A percentile compares a stretch with the other conserved stretches of the same genome.
Conservation (phyloP, 2,888 invertebrate genomes). For the Amblyjoppa proteus region DNA sequence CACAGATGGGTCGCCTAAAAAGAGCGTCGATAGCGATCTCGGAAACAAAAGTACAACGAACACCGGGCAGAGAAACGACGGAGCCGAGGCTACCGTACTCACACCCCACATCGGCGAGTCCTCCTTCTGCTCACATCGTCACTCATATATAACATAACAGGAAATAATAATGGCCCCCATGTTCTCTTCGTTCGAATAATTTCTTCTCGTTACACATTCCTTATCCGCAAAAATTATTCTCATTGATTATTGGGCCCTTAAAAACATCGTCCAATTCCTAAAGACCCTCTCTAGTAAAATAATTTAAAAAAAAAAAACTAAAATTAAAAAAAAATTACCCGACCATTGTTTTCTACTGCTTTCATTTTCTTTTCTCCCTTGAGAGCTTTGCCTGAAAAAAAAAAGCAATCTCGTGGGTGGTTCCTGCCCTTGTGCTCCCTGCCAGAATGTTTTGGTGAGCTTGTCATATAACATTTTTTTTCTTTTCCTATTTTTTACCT, state of each 20-base stretch:
- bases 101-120: constrained; percentile 22
- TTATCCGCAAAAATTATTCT: no score
- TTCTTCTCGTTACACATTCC: no score
- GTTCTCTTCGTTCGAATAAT: neutral
- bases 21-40: constrained; percentile 78
- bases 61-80: constrained; percentile 42
- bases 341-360: neutral
- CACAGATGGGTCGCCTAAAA: constrained; percentile 80
- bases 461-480: constrained; percentile 55
- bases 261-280: neutral
- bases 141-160: constrained; percentile 8
- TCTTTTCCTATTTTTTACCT: constrained; percentile 49
- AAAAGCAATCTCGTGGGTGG: constrained; percentile 59
- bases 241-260: no score
- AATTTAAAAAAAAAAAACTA: neutral
- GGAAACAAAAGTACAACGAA: constrained; percentile 75
- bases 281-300: no score
- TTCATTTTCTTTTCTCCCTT: neutral
- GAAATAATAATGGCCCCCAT: constrained; percentile 12
- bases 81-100: constrained; percentile 36
- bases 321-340: neutral
- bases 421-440: constrained; percentile 34
- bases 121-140: constrained; percentile 26
- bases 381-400: neutral
- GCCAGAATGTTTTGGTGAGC: constrained; percentile 55